Percentiles rank a stretch among this genome's conserved stretches.
Evolutionary conservation across 2,888 invertebrate genomes (phyloP).

Genomic region (Tridacna crocea): DNA sequence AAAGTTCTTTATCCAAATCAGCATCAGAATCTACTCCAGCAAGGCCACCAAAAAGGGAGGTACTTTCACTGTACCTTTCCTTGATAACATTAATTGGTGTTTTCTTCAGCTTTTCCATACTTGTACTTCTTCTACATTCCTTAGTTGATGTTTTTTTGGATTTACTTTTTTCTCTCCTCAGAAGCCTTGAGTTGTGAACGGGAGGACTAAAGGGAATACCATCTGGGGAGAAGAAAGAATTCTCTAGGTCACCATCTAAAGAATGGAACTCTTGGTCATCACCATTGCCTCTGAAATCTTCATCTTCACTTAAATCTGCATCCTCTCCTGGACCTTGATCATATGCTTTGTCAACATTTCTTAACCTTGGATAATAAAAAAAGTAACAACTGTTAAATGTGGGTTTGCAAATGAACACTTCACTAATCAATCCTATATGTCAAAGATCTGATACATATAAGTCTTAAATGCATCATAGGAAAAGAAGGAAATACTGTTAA

Average conservation of each 20-base stretch:
- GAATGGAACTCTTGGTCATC: constrained; percentile 60
- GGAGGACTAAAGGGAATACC: constrained; percentile 72
- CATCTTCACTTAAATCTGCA: constrained; percentile 67
- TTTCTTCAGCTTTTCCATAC: constrained; percentile 56
- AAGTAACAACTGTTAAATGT: background rate
- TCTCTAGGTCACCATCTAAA: constrained; percentile 58
- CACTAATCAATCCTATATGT: background rate
- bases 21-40: constrained; percentile 77
- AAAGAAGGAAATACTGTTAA: background rate
- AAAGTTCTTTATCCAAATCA: constrained; percentile 68
- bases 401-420: too few relatives aligned
- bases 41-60: constrained; percentile 70
- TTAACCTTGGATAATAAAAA: background rate
- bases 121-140: constrained; percentile 61
- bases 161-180: constrained; percentile 68
- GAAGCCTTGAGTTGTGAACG: constrained; percentile 56
- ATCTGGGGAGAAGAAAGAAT: constrained; percentile 33
- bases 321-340: constrained; percentile 56
- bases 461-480: background rate
- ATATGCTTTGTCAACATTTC: constrained; percentile 24
- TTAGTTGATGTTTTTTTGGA: constrained; percentile 54
- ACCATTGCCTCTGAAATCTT: constrained; percentile 52
- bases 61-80: constrained; percentile 69
- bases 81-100: constrained; percentile 70
- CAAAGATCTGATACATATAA: background rate